phyloP scores from a whole-genome alignment of 2,888 invertebrate species.

The Poecilobothrus nobilitatus region DNA sequence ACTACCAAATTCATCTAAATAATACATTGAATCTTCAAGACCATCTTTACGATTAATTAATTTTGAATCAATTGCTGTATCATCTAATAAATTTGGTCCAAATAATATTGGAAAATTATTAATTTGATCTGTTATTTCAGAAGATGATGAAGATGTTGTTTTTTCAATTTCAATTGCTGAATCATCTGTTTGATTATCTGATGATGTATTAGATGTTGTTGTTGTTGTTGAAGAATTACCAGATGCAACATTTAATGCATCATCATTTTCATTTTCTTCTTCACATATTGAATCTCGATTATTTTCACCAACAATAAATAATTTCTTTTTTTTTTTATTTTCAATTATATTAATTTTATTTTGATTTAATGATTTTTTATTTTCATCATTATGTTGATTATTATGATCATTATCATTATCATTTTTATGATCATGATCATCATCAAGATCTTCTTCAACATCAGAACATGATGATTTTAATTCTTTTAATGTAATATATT shows the following conservation, averaged over 20 bases:
- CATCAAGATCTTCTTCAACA: neutral
- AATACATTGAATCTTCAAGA: constrained; percentile 42
- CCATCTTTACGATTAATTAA: constrained; percentile 43
- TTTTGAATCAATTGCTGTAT: constrained; percentile 36
- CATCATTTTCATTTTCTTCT: constrained; percentile 8
- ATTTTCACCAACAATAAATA: neutral
- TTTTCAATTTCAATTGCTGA: neutral
- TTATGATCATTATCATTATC: neutral
- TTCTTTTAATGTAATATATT: constrained; percentile 18
- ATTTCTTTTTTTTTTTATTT: neutral
- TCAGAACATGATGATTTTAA: neutral
- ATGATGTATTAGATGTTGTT: constrained; percentile 5
- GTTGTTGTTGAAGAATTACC: neutral
- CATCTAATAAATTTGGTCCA: neutral
- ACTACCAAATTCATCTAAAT: constrained; percentile 43
- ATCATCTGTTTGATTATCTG: neutral
- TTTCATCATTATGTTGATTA: neutral
- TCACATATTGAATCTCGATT: neutral
- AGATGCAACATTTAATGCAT: neutral
- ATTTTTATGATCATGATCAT: constrained; percentile 10
- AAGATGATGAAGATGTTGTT: neutral
- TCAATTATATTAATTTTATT: neutral
- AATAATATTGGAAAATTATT: constrained; percentile 12
- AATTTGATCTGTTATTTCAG: neutral
- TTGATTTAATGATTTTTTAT: neutral